Conservation (phyloP, 2,797 vertebrate genomes). For the Crotalus adamanteus region DNA sequence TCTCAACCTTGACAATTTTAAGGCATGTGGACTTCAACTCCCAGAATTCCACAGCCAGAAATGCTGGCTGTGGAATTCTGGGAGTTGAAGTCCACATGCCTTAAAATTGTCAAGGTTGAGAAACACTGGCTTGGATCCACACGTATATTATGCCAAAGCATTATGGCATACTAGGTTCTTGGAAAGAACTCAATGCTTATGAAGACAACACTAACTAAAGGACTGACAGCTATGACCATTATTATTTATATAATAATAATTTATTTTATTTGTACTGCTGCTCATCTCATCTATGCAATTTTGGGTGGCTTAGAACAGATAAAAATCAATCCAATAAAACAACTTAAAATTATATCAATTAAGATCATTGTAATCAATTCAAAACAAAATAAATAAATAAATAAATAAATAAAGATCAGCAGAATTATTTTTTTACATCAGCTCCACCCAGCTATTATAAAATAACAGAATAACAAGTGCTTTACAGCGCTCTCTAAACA, state of each 20-base stretch:
- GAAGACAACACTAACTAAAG: background rate
- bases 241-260: background rate
- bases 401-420: background rate
- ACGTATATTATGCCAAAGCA: background rate
- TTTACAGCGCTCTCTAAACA: too few relatives aligned
- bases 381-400: background rate
- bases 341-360: background rate
- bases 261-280: too few relatives aligned
- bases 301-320: background rate
- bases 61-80: too few relatives aligned
- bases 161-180: background rate
- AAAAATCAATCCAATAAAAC: background rate
- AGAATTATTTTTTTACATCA: background rate
- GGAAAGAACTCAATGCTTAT: background rate
- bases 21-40: too few relatives aligned
- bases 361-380: background rate
- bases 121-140: too few relatives aligned
- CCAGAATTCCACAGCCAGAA: too few relatives aligned
- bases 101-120: too few relatives aligned
- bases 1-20: too few relatives aligned
- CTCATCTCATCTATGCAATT: background rate
- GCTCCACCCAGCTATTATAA: background rate
- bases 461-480: background rate
- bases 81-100: too few relatives aligned
- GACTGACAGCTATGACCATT: background rate